These are phyloP conservation scores for Hipposideros larvatus DNA, from an alignment of 2,797 vertebrate species.

Conservation along the genomic window DNA sequence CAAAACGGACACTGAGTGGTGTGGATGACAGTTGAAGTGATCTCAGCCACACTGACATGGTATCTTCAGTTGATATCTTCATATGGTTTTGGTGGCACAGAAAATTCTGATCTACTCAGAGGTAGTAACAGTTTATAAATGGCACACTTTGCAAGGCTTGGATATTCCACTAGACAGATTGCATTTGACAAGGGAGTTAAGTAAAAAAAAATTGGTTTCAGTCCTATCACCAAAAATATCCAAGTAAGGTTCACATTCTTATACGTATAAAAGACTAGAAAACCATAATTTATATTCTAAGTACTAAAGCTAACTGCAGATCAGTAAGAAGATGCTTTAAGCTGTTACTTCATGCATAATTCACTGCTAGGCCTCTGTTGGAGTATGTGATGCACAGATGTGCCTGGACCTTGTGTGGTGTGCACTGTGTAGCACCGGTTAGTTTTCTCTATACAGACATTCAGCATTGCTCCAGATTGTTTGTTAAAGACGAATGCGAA, in stretches of 20 bases:
- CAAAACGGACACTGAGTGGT: not conserved
- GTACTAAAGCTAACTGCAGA: not conserved
- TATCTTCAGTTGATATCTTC: not conserved
- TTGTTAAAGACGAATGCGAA: not conserved
- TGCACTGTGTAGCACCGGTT: not conserved
- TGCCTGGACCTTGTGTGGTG: not conserved
- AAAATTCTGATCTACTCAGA: slow-evolving; percentile 39
- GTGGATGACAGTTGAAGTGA: not conserved
- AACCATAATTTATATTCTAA: not conserved
- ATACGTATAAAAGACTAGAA: not conserved
- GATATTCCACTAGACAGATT: not conserved
- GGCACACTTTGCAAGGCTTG: not conserved
- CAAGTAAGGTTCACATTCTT: slow-evolving; percentile 17
- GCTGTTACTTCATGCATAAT: not conserved
- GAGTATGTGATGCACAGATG: not conserved
- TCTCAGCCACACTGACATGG: not conserved
- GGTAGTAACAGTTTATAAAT: slow-evolving; percentile 32
- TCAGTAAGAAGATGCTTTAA: not conserved
- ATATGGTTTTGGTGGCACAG: not conserved
- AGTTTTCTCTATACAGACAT: not conserved
- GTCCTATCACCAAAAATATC: not conserved
- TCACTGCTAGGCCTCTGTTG: not conserved
- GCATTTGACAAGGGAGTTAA: slow-evolving; percentile 11
- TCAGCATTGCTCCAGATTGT: not conserved
- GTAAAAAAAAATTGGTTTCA: not conserved